Base-by-base conservation (phyloP, 2,113 vertebrate species). In the Anolis carolinensis region DNA sequence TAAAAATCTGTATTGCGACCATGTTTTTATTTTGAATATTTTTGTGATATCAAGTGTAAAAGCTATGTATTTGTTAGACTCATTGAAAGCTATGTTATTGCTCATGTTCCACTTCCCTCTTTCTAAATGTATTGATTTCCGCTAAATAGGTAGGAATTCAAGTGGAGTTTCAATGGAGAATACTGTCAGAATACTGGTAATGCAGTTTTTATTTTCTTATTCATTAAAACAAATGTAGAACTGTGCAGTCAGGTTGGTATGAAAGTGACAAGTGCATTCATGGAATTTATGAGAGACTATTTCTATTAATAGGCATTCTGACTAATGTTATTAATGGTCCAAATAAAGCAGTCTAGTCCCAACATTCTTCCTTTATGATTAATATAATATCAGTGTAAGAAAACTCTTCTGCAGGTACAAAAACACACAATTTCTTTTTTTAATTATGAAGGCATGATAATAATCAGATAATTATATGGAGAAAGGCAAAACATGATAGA, bases 151-250 rank as follows among this genome's bases (percentile, higher is more conserved):
- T 25, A 30, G 65, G 79, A 18, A 27, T 30, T 73, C n/a, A 65
- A 48, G 32, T 87, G 83, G 67, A 13, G 18, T 87, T 92, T 85
- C 92, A 88, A 91, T 86, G 81, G 74, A 72, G 82, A 91, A 90
- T 85, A 73, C 76, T 91, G 63, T 67, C 18, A 71, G 13, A 25
- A 36, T 65, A 79, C 20, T 81, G 52, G 63, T 81, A 83, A 83
- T 0, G 0, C 81, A 67, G 62, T 48, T 92, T 79, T 1, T 68
- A 68, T 50, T 79, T 90, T 87, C 62, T 87, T 86, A 79, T 67
- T 89, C 70, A 90, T 79, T 62, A 89, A 71, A 50, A 65, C 50
- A 86, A 93, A 86, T 88, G 79, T 87, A 86, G 79, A 59, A 72
- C 27, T 81, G 25, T 50, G 30, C 52, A 63, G 23, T 36, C 13